Base-by-base conservation (phyloP, 2,888 invertebrate genomes). In the Drosophila meridiana region DNA sequence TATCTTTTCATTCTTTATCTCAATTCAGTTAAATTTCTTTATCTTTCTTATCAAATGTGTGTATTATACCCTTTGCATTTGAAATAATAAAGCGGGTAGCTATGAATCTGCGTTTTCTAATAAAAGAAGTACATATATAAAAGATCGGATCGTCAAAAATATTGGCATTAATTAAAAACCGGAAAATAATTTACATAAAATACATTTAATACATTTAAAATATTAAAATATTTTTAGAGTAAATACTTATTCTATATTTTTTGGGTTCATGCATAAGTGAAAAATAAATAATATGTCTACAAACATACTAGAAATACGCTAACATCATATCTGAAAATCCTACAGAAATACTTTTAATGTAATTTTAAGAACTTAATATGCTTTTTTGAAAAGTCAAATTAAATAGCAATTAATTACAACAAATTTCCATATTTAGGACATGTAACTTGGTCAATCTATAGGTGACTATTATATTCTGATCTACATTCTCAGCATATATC, bases 1-100 rank as follows among this genome's bases (percentile, higher is more conserved):
- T 82, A 74, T 78, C 59, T 68, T 62, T 52, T 67, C 32, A 48
- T 65, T 73, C 43, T 43, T 76, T 77, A 77, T 79, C 70, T 78
- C 38, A 38, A 40, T 59, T 68, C 13, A 64, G 48, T 72, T 42
- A 32, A 65, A 59, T 43, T 59, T 52, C 47, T 61, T 82, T 82
- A 80, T 82, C 80, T 75, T 36, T 57, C 38, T 68, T 73, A 73
- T 72, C 64, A 79, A 40, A 36, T 70, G 62, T 73, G 36, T 69
- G 28, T 26, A 32, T 42, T 58, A 53, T 67, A 48, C 69, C 57
- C 47, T 28, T 11, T 34, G 34, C 8, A 48, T 40, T 30, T 30
- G 8, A 50, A 40, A 20, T 3, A 7, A 2, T 26, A n/a, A n/a
- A 26, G 4, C 11, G 67, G 67, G 57, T 56, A 30, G 47, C 20